These are phyloP conservation scores for Solenopsis invicta DNA, from an alignment of 1,140 invertebrate species.

Conservation along the genomic window DNA sequence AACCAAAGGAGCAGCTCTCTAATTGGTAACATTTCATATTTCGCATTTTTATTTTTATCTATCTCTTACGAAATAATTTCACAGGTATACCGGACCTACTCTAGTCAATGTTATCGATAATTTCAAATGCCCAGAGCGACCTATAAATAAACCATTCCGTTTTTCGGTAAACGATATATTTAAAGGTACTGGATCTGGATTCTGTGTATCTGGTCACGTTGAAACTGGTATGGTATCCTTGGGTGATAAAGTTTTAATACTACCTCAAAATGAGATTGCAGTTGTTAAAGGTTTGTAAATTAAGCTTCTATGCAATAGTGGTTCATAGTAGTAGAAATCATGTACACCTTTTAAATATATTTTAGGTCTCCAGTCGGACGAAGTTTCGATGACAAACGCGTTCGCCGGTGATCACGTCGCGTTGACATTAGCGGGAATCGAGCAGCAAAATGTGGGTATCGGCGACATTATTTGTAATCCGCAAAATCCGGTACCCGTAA, in stretches of 20 bases:
- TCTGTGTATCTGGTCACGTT: slow-evolving; percentile 95
- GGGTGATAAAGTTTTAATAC: slow-evolving; percentile 95
- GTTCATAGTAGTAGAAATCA: not conserved
- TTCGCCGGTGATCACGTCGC: slow-evolving; percentile 98
- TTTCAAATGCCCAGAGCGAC: slow-evolving; percentile 94
- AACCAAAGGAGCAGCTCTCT: slow-evolving; percentile 89
- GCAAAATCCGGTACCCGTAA: slow-evolving; percentile 92
- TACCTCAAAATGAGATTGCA: slow-evolving; percentile 94
- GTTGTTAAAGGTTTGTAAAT: slow-evolving; percentile 89
- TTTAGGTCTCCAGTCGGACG: slow-evolving; percentile 91
- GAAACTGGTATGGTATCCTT: slow-evolving; percentile 95
- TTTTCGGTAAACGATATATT: slow-evolving; percentile 97
- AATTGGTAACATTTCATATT: slow-evolving; percentile 79
- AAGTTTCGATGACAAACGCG: slow-evolving; percentile 90
- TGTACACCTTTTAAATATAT: slow-evolving; percentile 19
- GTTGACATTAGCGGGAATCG: slow-evolving; percentile 93
- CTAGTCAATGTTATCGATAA: slow-evolving; percentile 88
- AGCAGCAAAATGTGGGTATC: slow-evolving; percentile 94
- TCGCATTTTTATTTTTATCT: not conserved
- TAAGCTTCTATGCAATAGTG: not conserved
- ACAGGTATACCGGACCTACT: slow-evolving; percentile 85
- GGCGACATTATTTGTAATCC: slow-evolving; percentile 96
- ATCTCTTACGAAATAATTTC: slow-evolving; percentile 10
- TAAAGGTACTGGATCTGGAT: slow-evolving; percentile 95
- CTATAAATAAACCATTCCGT: slow-evolving; percentile 96